Evolutionary conservation across 2,797 vertebrate genomes (phyloP), one percentile per base, ranked within the genome.

Genomic region (Adrianichthys oophorus): DNA sequence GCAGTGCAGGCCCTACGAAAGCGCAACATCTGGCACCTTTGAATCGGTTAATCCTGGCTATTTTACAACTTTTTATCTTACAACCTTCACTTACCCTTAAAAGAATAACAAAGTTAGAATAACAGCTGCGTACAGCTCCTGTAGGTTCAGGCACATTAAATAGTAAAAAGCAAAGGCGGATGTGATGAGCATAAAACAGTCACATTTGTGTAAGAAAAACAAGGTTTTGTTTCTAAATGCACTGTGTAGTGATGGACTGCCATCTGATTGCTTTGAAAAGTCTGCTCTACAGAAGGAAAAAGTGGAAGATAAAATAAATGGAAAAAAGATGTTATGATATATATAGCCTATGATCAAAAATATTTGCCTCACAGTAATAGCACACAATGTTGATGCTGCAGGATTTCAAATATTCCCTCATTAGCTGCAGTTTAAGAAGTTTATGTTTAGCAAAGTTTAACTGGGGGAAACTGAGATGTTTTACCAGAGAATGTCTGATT

Each of bases 1-100:
- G 52, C 65, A 61, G 71, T 48, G 63, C 58, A 79, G 70, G 76
- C 86, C 78, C 77, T 48, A 41, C 7, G 74, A 82, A 85, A 89
- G 68, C 82, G 59, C 82, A 87, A 87, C 89, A 85, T 88, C 87
- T 92, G 90, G 91, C 92, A 93, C 92, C 91, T 92, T 92, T 84
- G 85, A 90, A 93, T 92, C 90, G 90, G 90, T 92, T 91, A 76
- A 85, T 89, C 85, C 85, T 78, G 85, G 83, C 88, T 91, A 88
- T 85, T 66, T 87, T 85, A 92, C 87, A 90, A 68, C 63, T 67
- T 74, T 70, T 79, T 84, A 85, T 90, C 84, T 83, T 89, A 90
- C 87, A 91, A 84, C 90, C 86, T 88, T 89, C 79, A 78, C 82
- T 89, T 82, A 85, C 65, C 79, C 83, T 74, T 72, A 71, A 71